Evolutionary conservation across 2,113 vertebrate species (phyloP).

Genomic region (Plecotus auritus): DNA sequence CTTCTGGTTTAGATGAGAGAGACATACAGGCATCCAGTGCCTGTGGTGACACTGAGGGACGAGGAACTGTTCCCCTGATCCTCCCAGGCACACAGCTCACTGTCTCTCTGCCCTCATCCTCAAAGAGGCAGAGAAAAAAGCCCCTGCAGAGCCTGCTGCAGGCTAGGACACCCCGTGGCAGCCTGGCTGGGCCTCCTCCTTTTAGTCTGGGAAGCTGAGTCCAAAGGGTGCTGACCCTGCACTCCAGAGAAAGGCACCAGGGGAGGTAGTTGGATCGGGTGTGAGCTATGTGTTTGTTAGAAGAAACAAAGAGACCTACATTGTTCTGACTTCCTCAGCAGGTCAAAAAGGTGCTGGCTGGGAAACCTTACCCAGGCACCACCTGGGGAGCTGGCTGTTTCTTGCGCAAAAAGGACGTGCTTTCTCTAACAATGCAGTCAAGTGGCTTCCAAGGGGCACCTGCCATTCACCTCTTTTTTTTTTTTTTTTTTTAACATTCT

Average conservation of each 20-base stretch:
- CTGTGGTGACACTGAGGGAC: background rate
- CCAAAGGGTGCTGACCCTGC: background rate
- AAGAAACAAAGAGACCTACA: conserved; percentile 13
- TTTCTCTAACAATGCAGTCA: background rate
- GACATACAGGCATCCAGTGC: background rate
- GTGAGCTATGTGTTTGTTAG: background rate
- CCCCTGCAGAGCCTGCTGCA: background rate
- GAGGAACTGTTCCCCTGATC: background rate
- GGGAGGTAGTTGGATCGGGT: background rate
- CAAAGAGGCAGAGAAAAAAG: background rate
- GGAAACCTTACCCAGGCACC: conserved; percentile 40
- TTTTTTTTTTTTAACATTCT: background rate
- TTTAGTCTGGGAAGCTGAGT: background rate
- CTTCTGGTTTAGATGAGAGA: background rate
- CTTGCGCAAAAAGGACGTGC: conserved; percentile 33
- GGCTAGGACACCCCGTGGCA: fast-evolving
- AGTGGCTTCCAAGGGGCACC: background rate
- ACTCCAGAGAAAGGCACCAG: background rate
- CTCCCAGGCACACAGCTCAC: background rate
- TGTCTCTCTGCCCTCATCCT: background rate
- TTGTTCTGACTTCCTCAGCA: conserved; percentile 2
- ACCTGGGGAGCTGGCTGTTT: conserved; percentile 43
- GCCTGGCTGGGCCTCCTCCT: background rate
- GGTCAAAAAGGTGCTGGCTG: conserved; percentile 21
- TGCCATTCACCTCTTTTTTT: conserved; percentile 12